Conservation (phyloP, 2,888 invertebrate genomes). For the Dioctria linearis region DNA sequence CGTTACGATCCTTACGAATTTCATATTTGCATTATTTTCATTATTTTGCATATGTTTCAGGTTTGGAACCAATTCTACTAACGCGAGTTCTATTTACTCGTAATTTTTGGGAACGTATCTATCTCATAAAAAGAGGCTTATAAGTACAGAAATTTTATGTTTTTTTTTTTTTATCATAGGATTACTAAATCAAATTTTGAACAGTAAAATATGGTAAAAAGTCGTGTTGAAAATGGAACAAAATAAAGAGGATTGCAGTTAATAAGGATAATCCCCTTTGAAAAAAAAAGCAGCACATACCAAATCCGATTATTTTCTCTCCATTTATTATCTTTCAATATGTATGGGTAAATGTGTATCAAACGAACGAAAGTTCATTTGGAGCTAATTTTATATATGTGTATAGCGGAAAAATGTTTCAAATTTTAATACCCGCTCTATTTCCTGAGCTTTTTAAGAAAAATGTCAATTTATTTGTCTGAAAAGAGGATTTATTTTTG, state of each 20-base stretch:
- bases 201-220: constrained; percentile 17
- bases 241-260: constrained; percentile 40
- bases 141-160: too few relatives aligned
- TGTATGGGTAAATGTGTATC: too few relatives aligned
- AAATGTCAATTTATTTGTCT: background rate
- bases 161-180: too few relatives aligned
- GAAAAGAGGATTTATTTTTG: background rate
- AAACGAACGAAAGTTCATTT: background rate
- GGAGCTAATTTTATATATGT: background rate
- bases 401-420: too few relatives aligned
- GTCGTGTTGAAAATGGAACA: background rate
- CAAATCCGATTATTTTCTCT: constrained; percentile 25
- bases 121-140: too few relatives aligned
- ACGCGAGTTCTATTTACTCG: too few relatives aligned
- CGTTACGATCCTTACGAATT: too few relatives aligned
- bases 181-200: constrained; percentile 21
- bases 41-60: too few relatives aligned
- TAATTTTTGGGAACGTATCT: background rate
- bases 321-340: background rate
- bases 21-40: too few relatives aligned
- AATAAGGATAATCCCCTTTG: constrained; percentile 35
- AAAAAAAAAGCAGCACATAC: background rate
- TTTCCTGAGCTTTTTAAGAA: too few relatives aligned
- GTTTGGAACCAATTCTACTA: too few relatives aligned
- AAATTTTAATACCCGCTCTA: too few relatives aligned